Evolutionary conservation across 2,888 invertebrate species (phyloP).

Genomic region (Cetonia aurata): DNA sequence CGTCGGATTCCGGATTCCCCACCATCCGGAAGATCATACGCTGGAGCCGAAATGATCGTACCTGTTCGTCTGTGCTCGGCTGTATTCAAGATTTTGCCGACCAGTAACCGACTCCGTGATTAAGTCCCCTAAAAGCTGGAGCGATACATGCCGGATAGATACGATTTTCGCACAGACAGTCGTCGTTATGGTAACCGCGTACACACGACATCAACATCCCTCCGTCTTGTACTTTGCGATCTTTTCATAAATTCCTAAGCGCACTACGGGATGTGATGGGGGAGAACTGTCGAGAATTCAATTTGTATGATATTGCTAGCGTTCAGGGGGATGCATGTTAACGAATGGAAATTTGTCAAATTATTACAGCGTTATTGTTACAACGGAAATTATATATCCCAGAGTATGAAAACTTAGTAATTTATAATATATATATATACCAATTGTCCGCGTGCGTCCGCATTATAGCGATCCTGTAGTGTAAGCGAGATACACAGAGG

Average conservation of each 20-base stretch:
- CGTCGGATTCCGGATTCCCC: slow-evolving; percentile 58
- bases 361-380: too few relatives aligned
- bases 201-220: slow-evolving; percentile 23
- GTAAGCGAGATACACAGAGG: too few relatives aligned
- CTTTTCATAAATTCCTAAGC: slow-evolving; percentile 42
- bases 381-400: too few relatives aligned
- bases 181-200: slow-evolving; percentile 37
- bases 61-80: slow-evolving; percentile 33
- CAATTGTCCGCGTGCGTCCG: too few relatives aligned
- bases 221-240: slow-evolving; percentile 11
- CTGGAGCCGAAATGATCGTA: slow-evolving; percentile 44
- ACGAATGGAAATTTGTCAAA: too few relatives aligned
- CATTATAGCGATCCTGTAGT: too few relatives aligned
- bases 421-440: too few relatives aligned
- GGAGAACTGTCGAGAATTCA: slow-evolving; percentile 12
- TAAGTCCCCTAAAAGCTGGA: background rate
- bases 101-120: background rate
- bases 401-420: too few relatives aligned
- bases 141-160: slow-evolving; percentile 18
- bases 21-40: slow-evolving; percentile 49
- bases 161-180: slow-evolving; percentile 31
- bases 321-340: too few relatives aligned
- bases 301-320: slow-evolving; percentile 14
- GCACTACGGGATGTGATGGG: slow-evolving; percentile 14
- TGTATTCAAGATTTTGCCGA: background rate